These are phyloP conservation scores for Cirrhinus molitorella DNA, from an alignment of 2,797 vertebrate species.

Conservation along the genomic window DNA sequence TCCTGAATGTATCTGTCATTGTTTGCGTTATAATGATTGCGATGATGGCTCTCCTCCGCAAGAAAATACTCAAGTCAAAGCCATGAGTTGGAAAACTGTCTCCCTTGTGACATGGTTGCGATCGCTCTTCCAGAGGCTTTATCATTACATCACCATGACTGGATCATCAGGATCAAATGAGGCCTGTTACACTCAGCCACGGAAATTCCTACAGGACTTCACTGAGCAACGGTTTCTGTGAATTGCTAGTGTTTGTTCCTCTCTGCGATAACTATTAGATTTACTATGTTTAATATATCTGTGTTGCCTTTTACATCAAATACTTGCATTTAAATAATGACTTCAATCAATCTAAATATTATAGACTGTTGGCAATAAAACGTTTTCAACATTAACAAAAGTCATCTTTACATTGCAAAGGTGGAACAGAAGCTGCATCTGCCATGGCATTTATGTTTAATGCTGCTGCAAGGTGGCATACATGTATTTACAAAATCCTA, in stretches of 20 bases:
- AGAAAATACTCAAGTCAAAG: slow-evolving; percentile 44
- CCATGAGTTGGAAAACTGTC: slow-evolving; percentile 37
- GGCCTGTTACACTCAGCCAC: slow-evolving; percentile 68
- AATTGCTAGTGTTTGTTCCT: neutral
- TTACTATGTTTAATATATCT: neutral
- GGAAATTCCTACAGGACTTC: slow-evolving; percentile 69
- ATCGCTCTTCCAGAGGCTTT: slow-evolving; percentile 47
- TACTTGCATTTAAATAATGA: neutral
- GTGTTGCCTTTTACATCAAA: neutral
- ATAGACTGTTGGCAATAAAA: neutral
- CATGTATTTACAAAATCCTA: no score
- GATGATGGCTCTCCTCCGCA: slow-evolving; percentile 40
- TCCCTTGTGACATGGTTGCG: neutral
- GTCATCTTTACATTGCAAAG: neutral
- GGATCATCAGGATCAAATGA: slow-evolving; percentile 78
- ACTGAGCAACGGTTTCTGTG: slow-evolving; percentile 60
- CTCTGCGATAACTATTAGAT: slow-evolving; percentile 35
- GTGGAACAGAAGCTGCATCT: neutral
- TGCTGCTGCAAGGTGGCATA: neutral
- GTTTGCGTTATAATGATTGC: slow-evolving; percentile 7
- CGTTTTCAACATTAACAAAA: neutral
- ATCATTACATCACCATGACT: slow-evolving; percentile 67
- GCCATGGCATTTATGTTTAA: neutral
- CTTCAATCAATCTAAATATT: neutral
- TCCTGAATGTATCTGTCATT: slow-evolving; percentile 20